Percentiles rank a stretch among this genome's conserved stretches.
Conservation (phyloP, 2,797 vertebrate genomes). For the Prunella strophiata region DNA sequence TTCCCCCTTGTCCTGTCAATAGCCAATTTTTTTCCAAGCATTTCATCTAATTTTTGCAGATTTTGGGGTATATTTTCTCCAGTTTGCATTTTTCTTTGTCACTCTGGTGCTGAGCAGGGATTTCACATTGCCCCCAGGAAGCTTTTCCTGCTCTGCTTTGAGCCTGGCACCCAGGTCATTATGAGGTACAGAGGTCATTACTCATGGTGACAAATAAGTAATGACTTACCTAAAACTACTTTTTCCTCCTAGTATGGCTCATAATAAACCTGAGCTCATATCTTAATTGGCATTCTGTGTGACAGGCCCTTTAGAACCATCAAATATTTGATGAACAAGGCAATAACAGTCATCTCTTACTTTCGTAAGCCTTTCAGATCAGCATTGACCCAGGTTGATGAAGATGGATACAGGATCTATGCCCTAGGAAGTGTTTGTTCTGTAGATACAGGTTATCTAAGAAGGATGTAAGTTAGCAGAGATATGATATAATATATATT, state of each 20-base stretch:
- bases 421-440: conserved; percentile 8
- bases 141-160: not conserved
- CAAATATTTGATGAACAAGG: conserved; percentile 62
- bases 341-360: conserved; percentile 45
- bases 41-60: not conserved
- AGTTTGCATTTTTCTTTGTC: not conserved
- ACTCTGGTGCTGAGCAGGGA: not conserved
- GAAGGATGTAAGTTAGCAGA: not conserved
- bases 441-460: not conserved
- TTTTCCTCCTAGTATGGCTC: not conserved
- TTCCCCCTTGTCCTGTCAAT: not conserved
- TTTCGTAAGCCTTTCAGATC: conserved; percentile 27
- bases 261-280: not conserved
- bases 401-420: conserved; percentile 50
- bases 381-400: conserved; percentile 47
- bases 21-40: not conserved
- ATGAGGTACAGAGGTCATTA: not conserved
- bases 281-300: conserved; percentile 52
- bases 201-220: not conserved
- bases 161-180: not conserved
- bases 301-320: conserved; percentile 25
- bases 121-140: not conserved
- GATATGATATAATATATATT: not conserved
- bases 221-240: not conserved
- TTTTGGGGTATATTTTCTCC: not conserved